These are phyloP conservation scores for Panurus biarmicus DNA, from an alignment of 2,113 vertebrate species.

Conservation along the genomic window DNA sequence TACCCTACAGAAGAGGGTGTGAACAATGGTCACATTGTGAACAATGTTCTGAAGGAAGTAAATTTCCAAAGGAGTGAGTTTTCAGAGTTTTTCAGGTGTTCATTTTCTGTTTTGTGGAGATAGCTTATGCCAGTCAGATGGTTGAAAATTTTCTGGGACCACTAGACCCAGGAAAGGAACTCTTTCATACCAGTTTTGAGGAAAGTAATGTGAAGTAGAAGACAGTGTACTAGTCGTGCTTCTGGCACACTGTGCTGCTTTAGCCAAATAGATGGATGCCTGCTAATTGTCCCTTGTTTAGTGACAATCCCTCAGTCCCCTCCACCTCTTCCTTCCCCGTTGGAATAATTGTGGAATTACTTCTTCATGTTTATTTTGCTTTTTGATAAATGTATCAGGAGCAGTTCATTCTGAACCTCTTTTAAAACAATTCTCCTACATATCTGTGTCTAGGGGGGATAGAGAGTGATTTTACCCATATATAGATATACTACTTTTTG, in stretches of 20 bases:
- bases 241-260: background rate
- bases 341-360: background rate
- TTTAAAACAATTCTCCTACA: background rate
- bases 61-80: background rate
- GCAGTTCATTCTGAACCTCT: background rate
- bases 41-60: background rate
- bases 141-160: background rate
- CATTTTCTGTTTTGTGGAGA: background rate
- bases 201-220: background rate
- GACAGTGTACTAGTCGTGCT: background rate
- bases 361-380: background rate
- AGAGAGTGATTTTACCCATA: background rate
- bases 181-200: background rate
- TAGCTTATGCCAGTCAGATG: background rate
- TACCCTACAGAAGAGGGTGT: background rate
- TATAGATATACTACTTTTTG: background rate
- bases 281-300: background rate
- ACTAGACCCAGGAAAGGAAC: background rate
- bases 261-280: background rate
- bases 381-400: background rate
- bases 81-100: background rate
- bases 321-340: rapidly evolving
- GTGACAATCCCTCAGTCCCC: background rate
- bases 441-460: background rate
- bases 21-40: too few relatives aligned